Evolutionary conservation across 2,797 vertebrate genomes (phyloP).

Genomic region (Tokudaia tokunoshimensis): DNA sequence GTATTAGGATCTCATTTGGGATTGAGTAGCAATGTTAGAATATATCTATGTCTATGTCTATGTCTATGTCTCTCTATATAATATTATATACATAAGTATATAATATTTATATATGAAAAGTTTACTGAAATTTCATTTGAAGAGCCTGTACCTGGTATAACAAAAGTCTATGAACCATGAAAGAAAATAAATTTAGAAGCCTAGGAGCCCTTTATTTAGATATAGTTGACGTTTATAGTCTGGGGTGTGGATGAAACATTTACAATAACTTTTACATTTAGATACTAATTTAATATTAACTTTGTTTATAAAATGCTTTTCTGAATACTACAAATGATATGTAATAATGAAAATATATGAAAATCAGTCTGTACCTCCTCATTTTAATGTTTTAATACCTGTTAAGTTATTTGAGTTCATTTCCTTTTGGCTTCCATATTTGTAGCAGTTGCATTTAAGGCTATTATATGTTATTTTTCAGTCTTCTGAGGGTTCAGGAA

Average conservation of each 20-base stretch:
- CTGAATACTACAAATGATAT: background rate
- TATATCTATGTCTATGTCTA: background rate
- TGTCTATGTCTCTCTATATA: background rate
- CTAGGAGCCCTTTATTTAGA: background rate
- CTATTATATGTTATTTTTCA: background rate
- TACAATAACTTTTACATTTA: conserved; percentile 63
- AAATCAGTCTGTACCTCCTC: background rate
- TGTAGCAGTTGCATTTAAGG: background rate
- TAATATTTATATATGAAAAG: background rate
- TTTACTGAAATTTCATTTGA: background rate
- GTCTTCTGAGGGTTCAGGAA: background rate
- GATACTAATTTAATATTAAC: conserved; percentile 41
- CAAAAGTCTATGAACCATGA: background rate
- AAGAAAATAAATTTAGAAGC: background rate
- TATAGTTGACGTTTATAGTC: background rate
- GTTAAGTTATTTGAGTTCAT: background rate
- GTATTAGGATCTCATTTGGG: background rate
- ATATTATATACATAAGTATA: background rate
- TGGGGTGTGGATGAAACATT: background rate
- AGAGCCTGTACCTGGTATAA: background rate
- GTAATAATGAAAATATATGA: conserved; percentile 58
- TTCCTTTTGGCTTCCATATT: background rate
- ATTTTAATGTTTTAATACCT: background rate
- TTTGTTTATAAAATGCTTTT: background rate
- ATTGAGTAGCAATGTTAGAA: background rate